Base-by-base conservation (phyloP, 2,113 vertebrate species). In the Odocoileus hemionus region DNA sequence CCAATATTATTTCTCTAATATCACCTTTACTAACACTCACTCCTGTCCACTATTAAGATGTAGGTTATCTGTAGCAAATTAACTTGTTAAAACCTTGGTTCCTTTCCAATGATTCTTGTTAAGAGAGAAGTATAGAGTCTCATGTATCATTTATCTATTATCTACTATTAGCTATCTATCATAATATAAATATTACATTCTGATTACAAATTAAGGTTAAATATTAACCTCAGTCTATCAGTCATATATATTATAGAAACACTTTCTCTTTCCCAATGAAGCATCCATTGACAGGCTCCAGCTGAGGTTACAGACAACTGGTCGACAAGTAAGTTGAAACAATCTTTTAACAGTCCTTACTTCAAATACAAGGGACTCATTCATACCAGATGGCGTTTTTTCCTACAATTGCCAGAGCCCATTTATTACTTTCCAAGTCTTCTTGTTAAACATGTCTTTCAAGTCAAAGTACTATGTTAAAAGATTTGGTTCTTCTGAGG, bases 371-470 rank as follows among this genome's bases (percentile, higher is more conserved):
- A 39, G 58, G 21, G 28, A 82, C 7, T 78, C 21, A 60, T 93
- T 95, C 78, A 17, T 25, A 33, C 28, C 14, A n/a, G 23, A 25
- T 30, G n/a, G 25, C 1, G 16, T 86, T 86, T 54, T 39, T 33
- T 4, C 6, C 16, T 70, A 70, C 26, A 85, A 54, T 25, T 89
- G 7, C 39, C 78, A 93, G 28, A 61, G 16, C 14, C 58, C 3
- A 87, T 16, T 61, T 86, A 36, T 85, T 55, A 61, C n/a, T 85
- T 92, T 96, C 86, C 80, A 39, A 80, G 87, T 93, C 95, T 96
- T 94, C 55, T 96, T 97, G 88, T 85, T 94, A 39, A 64, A 78
- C 39, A 61, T 52, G 85, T 36, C 95, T 96, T 94, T 92, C 74
- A 96, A 96, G 91, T 67, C 57, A 98, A 95, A 95, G 70, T 28